Evolutionary conservation across 92 coral and sea anemone species (phyloP).

Genomic region (Porites cylindrica): DNA sequence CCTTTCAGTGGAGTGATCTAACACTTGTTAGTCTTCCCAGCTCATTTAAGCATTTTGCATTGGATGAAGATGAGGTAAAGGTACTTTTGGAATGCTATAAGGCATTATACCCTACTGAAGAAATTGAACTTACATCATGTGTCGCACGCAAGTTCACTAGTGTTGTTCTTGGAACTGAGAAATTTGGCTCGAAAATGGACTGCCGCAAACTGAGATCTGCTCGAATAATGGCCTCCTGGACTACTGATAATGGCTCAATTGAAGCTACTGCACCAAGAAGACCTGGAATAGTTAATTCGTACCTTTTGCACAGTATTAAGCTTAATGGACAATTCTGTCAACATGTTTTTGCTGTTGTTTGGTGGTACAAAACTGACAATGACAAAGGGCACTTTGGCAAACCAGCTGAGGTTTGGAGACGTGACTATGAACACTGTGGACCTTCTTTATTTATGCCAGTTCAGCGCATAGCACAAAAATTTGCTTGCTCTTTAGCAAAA

Average conservation of each 20-base stretch:
- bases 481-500: constrained; percentile 35
- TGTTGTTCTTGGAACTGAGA: constrained; percentile 54
- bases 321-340: constrained; percentile 22
- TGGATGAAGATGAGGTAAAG: constrained; percentile 40
- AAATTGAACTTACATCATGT: constrained; percentile 7
- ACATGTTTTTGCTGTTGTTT: constrained; percentile 51
- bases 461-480: constrained; percentile 44
- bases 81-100: constrained; percentile 25
- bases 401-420: constrained; percentile 51
- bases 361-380: constrained; percentile 56
- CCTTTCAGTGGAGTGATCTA: constrained; percentile 35
- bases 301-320: constrained; percentile 49
- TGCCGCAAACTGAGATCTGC: constrained; percentile 45
- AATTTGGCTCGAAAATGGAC: constrained; percentile 51
- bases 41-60: constrained; percentile 11
- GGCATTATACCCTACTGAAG: neutral
- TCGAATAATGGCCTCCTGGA: constrained; percentile 62
- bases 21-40: constrained; percentile 42
- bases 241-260: constrained; percentile 42
- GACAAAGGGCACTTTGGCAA: constrained; percentile 37
- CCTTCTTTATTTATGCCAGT: constrained; percentile 66
- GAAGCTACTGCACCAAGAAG: constrained; percentile 28
- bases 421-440: constrained; percentile 48
- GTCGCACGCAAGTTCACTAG: constrained; percentile 46
- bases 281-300: constrained; percentile 59